Evolutionary conservation across 2,888 invertebrate genomes (phyloP).

Genomic region (Cephus spinipes): DNA sequence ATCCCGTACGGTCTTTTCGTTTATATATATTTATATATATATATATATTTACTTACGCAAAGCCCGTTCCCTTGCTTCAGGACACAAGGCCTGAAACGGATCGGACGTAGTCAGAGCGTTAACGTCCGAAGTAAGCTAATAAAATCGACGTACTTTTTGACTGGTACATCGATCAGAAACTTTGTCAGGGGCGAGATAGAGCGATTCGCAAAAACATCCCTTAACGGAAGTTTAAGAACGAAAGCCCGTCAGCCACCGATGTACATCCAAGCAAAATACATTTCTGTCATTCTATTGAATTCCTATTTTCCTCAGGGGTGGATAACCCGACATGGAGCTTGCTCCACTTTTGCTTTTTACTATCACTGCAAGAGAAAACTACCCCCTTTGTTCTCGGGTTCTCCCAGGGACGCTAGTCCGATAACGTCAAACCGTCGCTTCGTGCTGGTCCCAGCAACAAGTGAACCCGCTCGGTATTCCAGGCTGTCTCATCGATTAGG

Average conservation of each 20-base stretch:
- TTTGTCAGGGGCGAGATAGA: not conserved
- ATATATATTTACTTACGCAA: not conserved
- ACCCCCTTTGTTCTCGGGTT: not conserved
- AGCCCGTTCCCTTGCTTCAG: not conserved
- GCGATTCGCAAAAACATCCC: not conserved
- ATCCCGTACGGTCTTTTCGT: not conserved
- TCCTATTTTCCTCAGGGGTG: not conserved
- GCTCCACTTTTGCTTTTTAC: not conserved
- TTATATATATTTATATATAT: not conserved
- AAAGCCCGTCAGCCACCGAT: not conserved
- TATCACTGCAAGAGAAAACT: not conserved
- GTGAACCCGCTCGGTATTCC: not conserved
- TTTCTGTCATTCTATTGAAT: not conserved
- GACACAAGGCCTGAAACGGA: not conserved
- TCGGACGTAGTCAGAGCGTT: not conserved
- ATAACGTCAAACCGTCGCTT: not conserved
- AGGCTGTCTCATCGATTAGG: not conserved
- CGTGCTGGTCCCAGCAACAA: not conserved
- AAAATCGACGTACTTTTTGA: not conserved
- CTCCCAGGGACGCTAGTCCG: not conserved
- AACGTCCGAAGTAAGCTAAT: not conserved
- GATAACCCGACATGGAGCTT: not conserved
- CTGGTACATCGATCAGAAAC: not conserved
- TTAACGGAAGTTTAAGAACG: not conserved
- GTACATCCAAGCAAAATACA: not conserved